phyloP scores from a whole-genome alignment of 2,113 vertebrate species.

The Sceloporus tristichus region DNA sequence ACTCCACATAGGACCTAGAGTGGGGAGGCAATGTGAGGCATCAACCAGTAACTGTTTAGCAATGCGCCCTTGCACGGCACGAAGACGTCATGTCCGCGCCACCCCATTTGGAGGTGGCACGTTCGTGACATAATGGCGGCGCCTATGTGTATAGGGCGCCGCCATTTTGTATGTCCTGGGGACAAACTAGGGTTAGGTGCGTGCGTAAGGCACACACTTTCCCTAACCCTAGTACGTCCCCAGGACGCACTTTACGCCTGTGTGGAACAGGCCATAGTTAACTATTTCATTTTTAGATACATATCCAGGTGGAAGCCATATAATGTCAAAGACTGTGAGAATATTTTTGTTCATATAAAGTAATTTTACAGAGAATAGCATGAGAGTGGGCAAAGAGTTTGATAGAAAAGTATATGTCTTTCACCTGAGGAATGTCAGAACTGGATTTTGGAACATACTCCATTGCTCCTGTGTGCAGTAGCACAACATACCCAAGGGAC shows the following conservation, averaged over 20 bases:
- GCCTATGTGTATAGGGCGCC: too few relatives aligned
- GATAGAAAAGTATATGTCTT: slow-evolving; percentile 28
- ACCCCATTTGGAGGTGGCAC: too few relatives aligned
- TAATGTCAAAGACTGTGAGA: slow-evolving; percentile 25
- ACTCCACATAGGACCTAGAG: background rate
- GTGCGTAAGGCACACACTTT: too few relatives aligned
- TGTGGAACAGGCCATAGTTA: background rate
- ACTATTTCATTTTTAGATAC: background rate
- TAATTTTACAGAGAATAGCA: slow-evolving; percentile 4
- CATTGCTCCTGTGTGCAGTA: slow-evolving; percentile 9
- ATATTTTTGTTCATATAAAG: slow-evolving; percentile 19
- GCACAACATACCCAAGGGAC: background rate
- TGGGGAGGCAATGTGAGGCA: too few relatives aligned
- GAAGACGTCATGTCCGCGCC: too few relatives aligned
- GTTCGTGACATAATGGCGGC: too few relatives aligned
- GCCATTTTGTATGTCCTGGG: too few relatives aligned
- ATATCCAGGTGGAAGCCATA: background rate
- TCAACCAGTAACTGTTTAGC: too few relatives aligned
- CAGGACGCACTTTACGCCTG: too few relatives aligned
- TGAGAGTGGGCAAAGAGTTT: slow-evolving; percentile 40
- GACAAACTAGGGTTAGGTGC: too few relatives aligned
- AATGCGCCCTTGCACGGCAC: background rate
- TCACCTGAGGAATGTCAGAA: background rate
- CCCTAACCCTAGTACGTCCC: too few relatives aligned
- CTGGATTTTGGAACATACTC: slow-evolving; percentile 24